Evolutionary conservation across 1,140 invertebrate species (phyloP).

Genomic region (Maniola jurtina): DNA sequence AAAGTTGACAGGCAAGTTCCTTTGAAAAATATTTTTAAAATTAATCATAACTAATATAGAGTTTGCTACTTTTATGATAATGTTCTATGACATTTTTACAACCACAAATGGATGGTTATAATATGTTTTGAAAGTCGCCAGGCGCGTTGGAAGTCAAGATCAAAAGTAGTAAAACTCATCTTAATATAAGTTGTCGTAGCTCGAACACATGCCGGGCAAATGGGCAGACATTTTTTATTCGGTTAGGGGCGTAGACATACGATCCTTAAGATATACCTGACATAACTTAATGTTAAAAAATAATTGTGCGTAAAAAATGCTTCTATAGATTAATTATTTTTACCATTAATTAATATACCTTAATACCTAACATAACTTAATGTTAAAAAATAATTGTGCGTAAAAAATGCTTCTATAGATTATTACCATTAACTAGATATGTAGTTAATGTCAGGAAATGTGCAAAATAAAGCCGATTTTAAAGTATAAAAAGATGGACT

Average conservation of each 20-base stretch:
- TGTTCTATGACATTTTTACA: slow-evolving; percentile 1
- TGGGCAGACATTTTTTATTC: slow-evolving; percentile 29
- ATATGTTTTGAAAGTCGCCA: slow-evolving; percentile 15
- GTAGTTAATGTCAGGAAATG: too few species aligned
- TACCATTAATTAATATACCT: too few species aligned
- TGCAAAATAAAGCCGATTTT: too few species aligned
- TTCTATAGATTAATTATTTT: background rate
- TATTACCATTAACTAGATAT: too few species aligned
- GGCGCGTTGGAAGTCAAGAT: slow-evolving; percentile 10
- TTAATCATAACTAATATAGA: too few species aligned
- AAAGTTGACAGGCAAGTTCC: too few species aligned
- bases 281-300: background rate
- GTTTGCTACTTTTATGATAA: background rate
- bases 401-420: too few species aligned
- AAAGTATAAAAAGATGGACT: too few species aligned
- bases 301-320: too few species aligned
- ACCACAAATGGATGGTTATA: slow-evolving; percentile 1
- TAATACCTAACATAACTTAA: too few species aligned
- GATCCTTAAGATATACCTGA: background rate
- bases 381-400: too few species aligned
- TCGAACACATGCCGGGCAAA: slow-evolving; percentile 53
- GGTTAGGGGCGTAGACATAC: background rate
- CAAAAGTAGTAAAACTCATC: slow-evolving; percentile 29
- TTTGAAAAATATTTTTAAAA: too few species aligned
- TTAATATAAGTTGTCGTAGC: slow-evolving; percentile 21